Base-by-base conservation (phyloP, 2,113 vertebrate species). In the Corapipo altera region DNA sequence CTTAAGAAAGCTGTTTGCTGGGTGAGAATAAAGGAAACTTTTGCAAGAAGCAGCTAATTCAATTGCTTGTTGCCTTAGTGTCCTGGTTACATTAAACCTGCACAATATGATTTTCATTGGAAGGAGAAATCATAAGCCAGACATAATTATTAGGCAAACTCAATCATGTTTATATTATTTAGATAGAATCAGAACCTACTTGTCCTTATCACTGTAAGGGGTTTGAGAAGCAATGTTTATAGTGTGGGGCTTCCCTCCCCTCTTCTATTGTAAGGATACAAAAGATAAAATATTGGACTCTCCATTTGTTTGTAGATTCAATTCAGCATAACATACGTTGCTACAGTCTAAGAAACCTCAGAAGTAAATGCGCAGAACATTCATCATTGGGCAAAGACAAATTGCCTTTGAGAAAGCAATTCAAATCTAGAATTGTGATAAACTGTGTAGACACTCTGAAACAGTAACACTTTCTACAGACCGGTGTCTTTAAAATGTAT, bases 111-210 rank as follows among this genome's bases (percentile, higher is more conserved):
- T 69, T 91, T 84, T 91, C 74, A 23, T 52, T 96, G 93, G 91
- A 97, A 96, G 85, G 87, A 92, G 74, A 85, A 93, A 88, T 85
- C 80, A 66, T 10, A 59, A 96, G 81, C 74, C 85, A 96, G 95
- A 91, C 92, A 93, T 88, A 92, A 96, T 91, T 94, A 95, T 95
- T 81, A 97, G 76, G 90, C 70, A 97, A 96, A 98, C 85, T 97
- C 95, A 97, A 80, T 97, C 88, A 67, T 28, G 43, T 95, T 92
- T 96, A 72, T 91, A 89, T 93, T 95, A 95, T 96, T 97, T 93
- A 93, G 90, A 95, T 96, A 95, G 80, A 97, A 97, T 84, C 77
- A 94, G 88, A 95, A 95, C 43, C 91, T 96, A 72, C n/a, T 55
- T 83, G 70, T 80, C 26, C 73, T 85, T 93, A 95, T 89, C 43